Evolutionary conservation across 2,797 vertebrate genomes (phyloP).

Genomic region (Sus cebifrons): DNA sequence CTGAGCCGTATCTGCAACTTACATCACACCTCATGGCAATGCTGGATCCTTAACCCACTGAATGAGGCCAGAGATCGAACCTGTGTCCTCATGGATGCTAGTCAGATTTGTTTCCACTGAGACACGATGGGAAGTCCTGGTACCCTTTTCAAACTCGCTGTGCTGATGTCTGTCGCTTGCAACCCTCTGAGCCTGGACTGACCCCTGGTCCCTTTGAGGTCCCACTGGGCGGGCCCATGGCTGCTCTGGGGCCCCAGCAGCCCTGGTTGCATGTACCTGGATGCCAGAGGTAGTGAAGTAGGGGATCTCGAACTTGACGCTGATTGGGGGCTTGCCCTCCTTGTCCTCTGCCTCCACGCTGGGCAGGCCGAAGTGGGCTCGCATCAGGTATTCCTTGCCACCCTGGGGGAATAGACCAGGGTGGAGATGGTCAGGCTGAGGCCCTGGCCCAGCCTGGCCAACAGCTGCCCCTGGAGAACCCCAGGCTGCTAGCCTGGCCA

Average conservation of each 20-base stretch:
- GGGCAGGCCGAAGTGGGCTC: constrained; percentile 98
- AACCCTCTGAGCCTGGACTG: background rate
- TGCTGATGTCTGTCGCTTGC: background rate
- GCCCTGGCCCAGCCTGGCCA: background rate
- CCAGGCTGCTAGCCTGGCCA: background rate
- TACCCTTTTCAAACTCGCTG: background rate
- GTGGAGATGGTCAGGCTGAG: background rate
- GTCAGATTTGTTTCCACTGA: no score
- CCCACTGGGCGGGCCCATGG: background rate
- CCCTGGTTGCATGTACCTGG: constrained; percentile 91
- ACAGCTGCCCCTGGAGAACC: background rate
- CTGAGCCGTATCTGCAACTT: no score
- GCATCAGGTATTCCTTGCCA: constrained; percentile 99
- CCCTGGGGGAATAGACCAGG: constrained; percentile 90
- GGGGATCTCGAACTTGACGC: constrained; percentile 99
- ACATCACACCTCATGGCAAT: no score
- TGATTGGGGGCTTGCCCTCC: constrained; percentile 99
- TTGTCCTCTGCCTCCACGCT: constrained; percentile 99
- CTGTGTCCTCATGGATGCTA: no score
- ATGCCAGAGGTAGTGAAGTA: constrained; percentile 99
- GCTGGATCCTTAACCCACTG: no score
- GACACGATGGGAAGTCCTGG: no score
- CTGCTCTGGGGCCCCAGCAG: background rate
- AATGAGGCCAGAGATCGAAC: no score
- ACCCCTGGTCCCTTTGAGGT: background rate